Evolutionary conservation across 2,113 vertebrate species (phyloP).

Genomic region (Anguilla rostrata): DNA sequence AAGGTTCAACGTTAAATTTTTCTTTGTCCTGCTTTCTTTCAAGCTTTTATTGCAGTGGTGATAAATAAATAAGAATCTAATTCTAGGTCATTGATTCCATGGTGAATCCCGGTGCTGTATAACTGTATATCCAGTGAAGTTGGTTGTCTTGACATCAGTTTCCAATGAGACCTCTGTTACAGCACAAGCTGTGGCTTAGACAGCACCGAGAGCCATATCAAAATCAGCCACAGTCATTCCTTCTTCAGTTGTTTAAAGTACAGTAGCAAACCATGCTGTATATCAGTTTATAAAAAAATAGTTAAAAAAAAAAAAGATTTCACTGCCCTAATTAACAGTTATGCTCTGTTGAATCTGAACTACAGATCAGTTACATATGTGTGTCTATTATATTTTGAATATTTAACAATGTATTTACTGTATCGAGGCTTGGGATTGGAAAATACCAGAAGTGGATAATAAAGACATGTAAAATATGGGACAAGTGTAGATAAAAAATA

Average conservation of each 20-base stretch:
- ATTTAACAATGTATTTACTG: too few relatives aligned
- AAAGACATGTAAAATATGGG: too few relatives aligned
- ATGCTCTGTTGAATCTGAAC: too few relatives aligned
- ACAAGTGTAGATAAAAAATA: too few relatives aligned
- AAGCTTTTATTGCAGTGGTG: too few relatives aligned
- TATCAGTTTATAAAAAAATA: too few relatives aligned
- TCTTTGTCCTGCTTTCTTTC: too few relatives aligned
- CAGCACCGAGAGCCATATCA: background rate
- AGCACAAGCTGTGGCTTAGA: background rate
- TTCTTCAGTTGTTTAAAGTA: background rate
- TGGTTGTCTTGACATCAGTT: background rate
- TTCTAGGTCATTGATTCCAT: background rate
- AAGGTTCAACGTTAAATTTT: background rate
- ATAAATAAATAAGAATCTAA: too few relatives aligned
- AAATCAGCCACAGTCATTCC: background rate
- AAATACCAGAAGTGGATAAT: too few relatives aligned
- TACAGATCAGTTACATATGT: too few relatives aligned
- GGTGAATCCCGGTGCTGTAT: background rate
- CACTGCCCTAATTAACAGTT: background rate
- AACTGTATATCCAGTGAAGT: background rate
- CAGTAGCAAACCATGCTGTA: background rate
- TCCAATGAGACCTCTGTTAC: background rate
- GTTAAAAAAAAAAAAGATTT: background rate
- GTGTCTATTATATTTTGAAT: too few relatives aligned
- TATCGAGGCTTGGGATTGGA: too few relatives aligned